Evolutionary conservation across 1,140 invertebrate species (phyloP), one percentile per base, ranked within the genome.

Genomic region (Heliconius hewitsoni): DNA sequence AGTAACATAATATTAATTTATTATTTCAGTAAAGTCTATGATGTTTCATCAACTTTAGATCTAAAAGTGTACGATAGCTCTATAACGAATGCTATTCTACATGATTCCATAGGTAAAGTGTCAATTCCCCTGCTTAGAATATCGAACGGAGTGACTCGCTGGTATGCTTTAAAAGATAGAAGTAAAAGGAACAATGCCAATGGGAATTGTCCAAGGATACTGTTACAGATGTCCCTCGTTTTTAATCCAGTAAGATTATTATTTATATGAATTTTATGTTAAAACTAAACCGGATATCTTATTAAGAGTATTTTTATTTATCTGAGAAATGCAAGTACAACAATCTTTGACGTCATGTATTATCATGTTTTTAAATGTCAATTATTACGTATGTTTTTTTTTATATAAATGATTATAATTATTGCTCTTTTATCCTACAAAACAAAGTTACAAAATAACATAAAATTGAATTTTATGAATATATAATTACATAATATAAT

Each of bases 31-130:
- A 97, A 98, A 87, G 97, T 99, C 0, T 98, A 98, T 88, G 99
- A 99, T 90, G 98, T 99, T n/a, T 98, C 99, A 82, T 98, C 98
- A 34, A 96, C 98, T 3, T 92, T 99, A 55, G 98, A 99, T 91
- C 95, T 99, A 11, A 99, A 99, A 91, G 97, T 98, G 1, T 85
- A 89, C 66, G 91, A 91, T 39, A 89, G 85, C 42, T 90, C 91
- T 1, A 34, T 93, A 30, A 81, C 84, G 37, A 88, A 83, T 30
- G 77, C 85, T 1, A 72, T 93, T 95, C 96, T 78, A 95, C 97
- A 42, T 96, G 99, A 99, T 90, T 99, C 99, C 90, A 79, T 93
- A 30, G 93, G 93, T 0, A 88, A 89, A 77, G 83, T 94, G 2
- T 90, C 87, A 1, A 90, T 94, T 79, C 93, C 93, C 3, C 78